phyloP scores from a whole-genome alignment of 2,113 vertebrate species.

The Tyto alba region DNA sequence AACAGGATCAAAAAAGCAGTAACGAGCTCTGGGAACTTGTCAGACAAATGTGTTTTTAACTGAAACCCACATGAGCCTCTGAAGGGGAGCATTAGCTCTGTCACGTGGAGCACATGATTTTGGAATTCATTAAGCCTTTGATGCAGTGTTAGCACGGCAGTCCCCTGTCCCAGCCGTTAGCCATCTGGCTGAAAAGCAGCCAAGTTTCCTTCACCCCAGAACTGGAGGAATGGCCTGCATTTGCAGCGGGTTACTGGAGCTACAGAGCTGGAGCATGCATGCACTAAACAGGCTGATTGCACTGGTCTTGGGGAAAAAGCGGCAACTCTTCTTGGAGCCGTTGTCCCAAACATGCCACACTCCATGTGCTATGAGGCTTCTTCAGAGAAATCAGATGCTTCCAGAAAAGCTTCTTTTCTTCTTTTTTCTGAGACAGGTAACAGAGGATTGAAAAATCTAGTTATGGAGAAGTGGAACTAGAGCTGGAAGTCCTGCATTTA shows the following conservation, averaged over 20 bases:
- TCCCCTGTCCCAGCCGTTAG: constrained; percentile 11
- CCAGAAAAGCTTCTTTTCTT: neutral
- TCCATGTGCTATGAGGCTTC: fast-evolving
- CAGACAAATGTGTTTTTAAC: constrained; percentile 41
- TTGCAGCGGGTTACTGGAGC: neutral
- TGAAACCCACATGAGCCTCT: neutral
- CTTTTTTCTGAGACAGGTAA: neutral
- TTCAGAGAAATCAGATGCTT: neutral
- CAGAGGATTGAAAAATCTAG: neutral
- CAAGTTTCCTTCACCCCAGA: neutral
- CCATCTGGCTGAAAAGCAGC: constrained; percentile 9
- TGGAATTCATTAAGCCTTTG: constrained; percentile 63
- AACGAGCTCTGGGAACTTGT: constrained; percentile 35
- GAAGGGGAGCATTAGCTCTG: constrained; percentile 47
- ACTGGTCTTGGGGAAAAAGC: neutral
- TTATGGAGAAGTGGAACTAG: neutral
- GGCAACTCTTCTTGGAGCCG: neutral
- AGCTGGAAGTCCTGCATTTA: neutral
- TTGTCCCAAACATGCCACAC: neutral
- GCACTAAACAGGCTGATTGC: neutral
- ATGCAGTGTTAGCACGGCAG: neutral
- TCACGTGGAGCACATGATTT: constrained; percentile 63
- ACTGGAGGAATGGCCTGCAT: neutral
- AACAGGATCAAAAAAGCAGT: constrained; percentile 37
- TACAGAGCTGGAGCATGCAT: neutral